Evolutionary conservation across 1,140 invertebrate species (phyloP).

Genomic region (Philotrypesis tridentata): DNA sequence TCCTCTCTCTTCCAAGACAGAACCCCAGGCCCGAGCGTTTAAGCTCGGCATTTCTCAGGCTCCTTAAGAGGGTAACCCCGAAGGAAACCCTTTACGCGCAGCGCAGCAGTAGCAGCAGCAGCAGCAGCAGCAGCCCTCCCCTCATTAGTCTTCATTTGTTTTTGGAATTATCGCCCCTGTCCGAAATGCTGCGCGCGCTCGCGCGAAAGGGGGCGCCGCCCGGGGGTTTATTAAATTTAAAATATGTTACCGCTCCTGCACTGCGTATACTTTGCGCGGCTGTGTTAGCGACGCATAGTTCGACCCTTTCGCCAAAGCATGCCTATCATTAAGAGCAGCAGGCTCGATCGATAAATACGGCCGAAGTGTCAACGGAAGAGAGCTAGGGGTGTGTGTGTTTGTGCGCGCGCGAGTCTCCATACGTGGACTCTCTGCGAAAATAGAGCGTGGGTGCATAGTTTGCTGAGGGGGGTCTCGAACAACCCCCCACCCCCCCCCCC

Average conservation of each 20-base stretch:
- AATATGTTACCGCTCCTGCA: slow-evolving; percentile 63
- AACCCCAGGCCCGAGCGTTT: slow-evolving; percentile 5
- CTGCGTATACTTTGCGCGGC: no score
- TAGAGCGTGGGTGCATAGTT: no score
- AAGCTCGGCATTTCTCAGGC: slow-evolving; percentile 44
- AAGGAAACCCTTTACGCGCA: slow-evolving; percentile 16
- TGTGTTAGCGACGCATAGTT: background rate
- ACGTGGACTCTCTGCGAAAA: no score
- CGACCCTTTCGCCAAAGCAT: slow-evolving; percentile 8
- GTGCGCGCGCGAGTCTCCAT: no score
- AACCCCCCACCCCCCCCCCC: no score
- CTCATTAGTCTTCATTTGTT: slow-evolving; percentile 76
- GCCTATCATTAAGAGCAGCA: slow-evolving; percentile 15
- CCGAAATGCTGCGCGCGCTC: slow-evolving; percentile 54
- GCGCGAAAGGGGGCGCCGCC: slow-evolving; percentile 1
- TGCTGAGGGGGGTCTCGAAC: no score
- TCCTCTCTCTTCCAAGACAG: slow-evolving; percentile 54
- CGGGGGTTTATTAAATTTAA: slow-evolving; percentile 71
- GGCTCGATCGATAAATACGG: slow-evolving; percentile 23
- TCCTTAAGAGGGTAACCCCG: slow-evolving; percentile 37
- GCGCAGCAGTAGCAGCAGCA: background rate
- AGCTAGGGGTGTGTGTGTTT: background rate
- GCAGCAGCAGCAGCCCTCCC: slow-evolving; percentile 49
- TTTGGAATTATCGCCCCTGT: slow-evolving; percentile 73
- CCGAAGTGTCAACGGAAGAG: slow-evolving; percentile 11